Percentiles rank a stretch among this genome's conserved stretches.
These are phyloP conservation scores for Chalcis sispes DNA, from an alignment of 2,888 invertebrate genomes.

Conservation along the genomic window DNA sequence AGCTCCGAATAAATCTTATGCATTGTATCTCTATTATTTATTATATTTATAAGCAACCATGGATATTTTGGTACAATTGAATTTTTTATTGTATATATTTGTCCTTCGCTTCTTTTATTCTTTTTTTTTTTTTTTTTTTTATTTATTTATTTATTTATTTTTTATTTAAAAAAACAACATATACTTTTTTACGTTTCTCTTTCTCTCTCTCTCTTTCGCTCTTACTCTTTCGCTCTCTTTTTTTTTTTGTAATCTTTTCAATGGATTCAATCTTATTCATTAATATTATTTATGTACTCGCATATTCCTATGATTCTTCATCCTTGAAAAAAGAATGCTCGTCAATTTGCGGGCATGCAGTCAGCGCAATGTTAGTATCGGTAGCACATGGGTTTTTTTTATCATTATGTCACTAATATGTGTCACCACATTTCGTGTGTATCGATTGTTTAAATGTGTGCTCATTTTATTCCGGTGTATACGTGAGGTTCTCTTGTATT, in stretches of 20 bases:
- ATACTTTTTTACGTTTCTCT: conserved; percentile 63
- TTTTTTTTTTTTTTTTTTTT: conserved; percentile 58
- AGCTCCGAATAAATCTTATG: conserved; percentile 76
- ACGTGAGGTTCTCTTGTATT: conserved; percentile 55
- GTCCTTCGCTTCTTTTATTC: conserved; percentile 65
- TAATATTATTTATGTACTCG: conserved; percentile 61
- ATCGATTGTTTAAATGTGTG: conserved; percentile 54
- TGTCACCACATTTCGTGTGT: conserved; percentile 60
- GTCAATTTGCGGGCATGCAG: conserved; percentile 66
- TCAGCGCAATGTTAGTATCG: conserved; percentile 69
- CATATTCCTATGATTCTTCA: conserved; percentile 58
- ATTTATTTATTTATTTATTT: too few relatives aligned
- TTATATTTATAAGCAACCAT: conserved; percentile 75
- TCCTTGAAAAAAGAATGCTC: conserved; percentile 69
- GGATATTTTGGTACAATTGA: conserved; percentile 76
- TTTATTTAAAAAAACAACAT: conserved; percentile 69
- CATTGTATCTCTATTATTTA: conserved; percentile 74
- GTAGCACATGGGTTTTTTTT: conserved; percentile 67
- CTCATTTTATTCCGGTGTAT: conserved; percentile 50
- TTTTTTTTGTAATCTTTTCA: conserved; percentile 58
- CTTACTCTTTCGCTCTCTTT: conserved; percentile 56
- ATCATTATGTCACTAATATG: conserved; percentile 50
- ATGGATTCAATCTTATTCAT: conserved; percentile 63
- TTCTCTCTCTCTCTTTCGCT: conserved; percentile 57
- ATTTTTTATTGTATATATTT: conserved; percentile 70